Base-by-base conservation (phyloP, 1,140 invertebrate genomes). In the Leptinotarsa lineolata region DNA sequence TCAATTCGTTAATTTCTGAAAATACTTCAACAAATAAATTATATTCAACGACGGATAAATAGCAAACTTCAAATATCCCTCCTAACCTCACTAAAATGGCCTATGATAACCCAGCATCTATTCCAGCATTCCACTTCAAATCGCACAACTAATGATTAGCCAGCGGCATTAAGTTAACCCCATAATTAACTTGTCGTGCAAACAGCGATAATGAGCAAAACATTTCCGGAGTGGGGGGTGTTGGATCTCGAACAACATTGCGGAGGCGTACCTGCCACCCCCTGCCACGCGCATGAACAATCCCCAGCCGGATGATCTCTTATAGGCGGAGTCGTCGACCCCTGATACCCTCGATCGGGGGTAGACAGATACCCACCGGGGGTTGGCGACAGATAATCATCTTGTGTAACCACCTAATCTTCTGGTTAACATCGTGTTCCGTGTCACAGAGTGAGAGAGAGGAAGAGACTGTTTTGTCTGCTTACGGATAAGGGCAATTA, bases 211-310 rank as follows among this genome's bases (percentile, higher is more conserved):
- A 61, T 61, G 60, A 61, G 22, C 18, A n/a, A 61, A 61, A 22
- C 20, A 61, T 61, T 61, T 22, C 3, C 20, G 22, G 24, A 30
- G 18, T 45, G n/a, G 20, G 20, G 20, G 65, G 18, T 11, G 30
- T 8, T 39, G 30, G n/a, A 67, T 45, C 12, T 67, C 18, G 39
- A 67, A 67, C 39, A 67, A 15, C 11, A 67, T 45, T 39, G 65
- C 18, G 65, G 65, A 1, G 65, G 65, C 65, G 65, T 67, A 67
- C 65, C 65, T 67, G 65, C 65, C 11, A 67, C 65, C 65, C 65
- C 65, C 30, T 21, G 18, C 65, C 18, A 18, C 18, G 65, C 65
- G 18, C 65, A 45, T 39, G 24, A n/a, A 18, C 39, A 3, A 13
- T 22, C 20, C 65, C 11, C 65, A n/a, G 22, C 20, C 0, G n/a